phyloP scores from a whole-genome alignment of 92 coral and sea anemone species.

The Epizoanthus rinbou region DNA sequence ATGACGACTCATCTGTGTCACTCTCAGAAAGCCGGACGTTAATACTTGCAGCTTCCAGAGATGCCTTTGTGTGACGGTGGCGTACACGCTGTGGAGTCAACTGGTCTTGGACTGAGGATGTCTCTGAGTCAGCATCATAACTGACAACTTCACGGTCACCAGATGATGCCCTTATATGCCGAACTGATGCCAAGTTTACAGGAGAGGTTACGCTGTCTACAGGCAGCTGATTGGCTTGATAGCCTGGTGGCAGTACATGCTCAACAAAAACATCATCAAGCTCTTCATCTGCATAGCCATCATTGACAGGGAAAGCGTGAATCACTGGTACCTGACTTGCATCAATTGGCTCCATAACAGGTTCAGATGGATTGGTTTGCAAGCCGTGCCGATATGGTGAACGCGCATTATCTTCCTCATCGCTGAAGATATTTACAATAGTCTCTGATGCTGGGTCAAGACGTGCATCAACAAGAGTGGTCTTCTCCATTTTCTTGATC shows the following conservation, averaged over 20 bases:
- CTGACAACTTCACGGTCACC: constrained; percentile 47
- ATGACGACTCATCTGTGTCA: constrained; percentile 73
- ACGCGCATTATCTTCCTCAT: constrained; percentile 33
- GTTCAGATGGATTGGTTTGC: constrained; percentile 4
- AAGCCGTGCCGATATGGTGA: constrained; percentile 24
- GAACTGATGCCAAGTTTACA: neutral
- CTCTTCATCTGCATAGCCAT: constrained; percentile 71
- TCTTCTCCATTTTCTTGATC: constrained; percentile 22
- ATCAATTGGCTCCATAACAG: constrained; percentile 26
- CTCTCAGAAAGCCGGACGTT: constrained; percentile 46
- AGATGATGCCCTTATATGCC: constrained; percentile 12
- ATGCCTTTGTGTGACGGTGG: constrained; percentile 63
- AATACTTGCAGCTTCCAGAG: constrained; percentile 58
- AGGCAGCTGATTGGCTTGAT: neutral
- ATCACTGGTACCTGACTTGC: constrained; percentile 44
- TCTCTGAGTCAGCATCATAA: constrained; percentile 98
- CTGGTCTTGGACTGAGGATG: constrained; percentile 77
- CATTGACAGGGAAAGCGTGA: constrained; percentile 61
- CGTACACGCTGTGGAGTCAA: constrained; percentile 62
- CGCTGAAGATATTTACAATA: constrained; percentile 24
- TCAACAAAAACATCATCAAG: constrained; percentile 77
- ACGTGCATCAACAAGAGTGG: constrained; percentile 34
- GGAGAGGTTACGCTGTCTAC: neutral
- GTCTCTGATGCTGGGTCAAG: constrained; percentile 43
- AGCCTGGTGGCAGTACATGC: constrained; percentile 18